Evolutionary conservation across 2,797 vertebrate genomes (phyloP).

Genomic region (Phrynocephalus guinanensis): DNA sequence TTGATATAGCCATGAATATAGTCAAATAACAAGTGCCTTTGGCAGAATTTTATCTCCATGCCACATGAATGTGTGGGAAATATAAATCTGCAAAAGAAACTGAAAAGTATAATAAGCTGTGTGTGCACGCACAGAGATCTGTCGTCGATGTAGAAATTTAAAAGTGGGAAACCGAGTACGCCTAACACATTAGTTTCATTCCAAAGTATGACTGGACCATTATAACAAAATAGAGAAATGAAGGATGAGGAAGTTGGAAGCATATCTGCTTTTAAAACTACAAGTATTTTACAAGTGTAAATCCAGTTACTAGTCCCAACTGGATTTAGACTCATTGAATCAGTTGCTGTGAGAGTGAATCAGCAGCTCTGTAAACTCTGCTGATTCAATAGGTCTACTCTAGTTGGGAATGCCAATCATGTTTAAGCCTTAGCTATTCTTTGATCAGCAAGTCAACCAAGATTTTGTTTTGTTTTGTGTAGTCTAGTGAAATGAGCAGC

Average conservation of each 20-base stretch:
- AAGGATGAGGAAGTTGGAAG: not conserved
- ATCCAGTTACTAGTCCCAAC: too few species aligned
- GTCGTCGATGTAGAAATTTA: not conserved
- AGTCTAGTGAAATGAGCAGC: not conserved
- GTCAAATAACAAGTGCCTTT: not conserved
- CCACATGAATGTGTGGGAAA: not conserved
- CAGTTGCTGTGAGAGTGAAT: too few species aligned
- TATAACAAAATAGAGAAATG: not conserved
- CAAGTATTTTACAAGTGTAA: not conserved
- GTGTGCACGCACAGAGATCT: not conserved
- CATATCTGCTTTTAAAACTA: not conserved
- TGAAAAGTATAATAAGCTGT: not conserved
- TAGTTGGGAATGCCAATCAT: too few species aligned
- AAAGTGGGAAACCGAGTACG: not conserved
- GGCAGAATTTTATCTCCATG: not conserved
- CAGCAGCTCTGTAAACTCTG: too few species aligned
- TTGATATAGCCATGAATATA: not conserved
- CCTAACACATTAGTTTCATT: too few species aligned
- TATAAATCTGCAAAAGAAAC: not conserved
- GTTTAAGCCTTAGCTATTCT: not conserved
- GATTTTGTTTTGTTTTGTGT: not conserved
- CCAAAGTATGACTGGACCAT: not conserved
- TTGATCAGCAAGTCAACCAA: not conserved
- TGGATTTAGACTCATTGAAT: too few species aligned
- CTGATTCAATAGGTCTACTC: too few species aligned